Evolutionary conservation across 1,140 invertebrate genomes (phyloP).

Genomic region (Physella acuta): DNA sequence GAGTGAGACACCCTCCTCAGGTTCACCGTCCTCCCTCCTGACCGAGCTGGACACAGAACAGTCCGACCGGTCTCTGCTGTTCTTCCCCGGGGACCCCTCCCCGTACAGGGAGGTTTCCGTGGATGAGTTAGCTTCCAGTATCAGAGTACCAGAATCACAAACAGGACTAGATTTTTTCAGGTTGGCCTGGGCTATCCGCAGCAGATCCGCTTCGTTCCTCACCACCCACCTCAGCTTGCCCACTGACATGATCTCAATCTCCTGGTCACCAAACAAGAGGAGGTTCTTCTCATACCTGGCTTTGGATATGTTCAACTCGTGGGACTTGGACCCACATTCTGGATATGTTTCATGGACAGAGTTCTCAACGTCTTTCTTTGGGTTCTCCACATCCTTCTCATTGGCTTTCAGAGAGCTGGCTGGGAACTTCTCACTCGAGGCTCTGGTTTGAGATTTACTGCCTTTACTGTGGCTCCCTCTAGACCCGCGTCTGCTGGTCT

Average conservation of each 20-base stretch:
- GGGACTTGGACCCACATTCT: not conserved
- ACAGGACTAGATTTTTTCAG: constrained; percentile 14
- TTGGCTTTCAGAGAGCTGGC: not conserved
- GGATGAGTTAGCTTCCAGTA: constrained; percentile 23
- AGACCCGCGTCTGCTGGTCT: not conserved
- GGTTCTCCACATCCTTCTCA: constrained; percentile 17
- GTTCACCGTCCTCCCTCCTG: constrained; percentile 9
- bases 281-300: constrained; percentile 48
- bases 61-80: constrained; percentile 7
- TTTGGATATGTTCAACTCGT: constrained; percentile 17
- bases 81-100: not conserved
- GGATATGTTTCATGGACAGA: not conserved
- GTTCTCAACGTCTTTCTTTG: constrained; percentile 8
- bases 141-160: constrained; percentile 19
- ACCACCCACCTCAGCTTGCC: constrained; percentile 54
- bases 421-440: not conserved
- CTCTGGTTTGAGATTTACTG: not conserved
- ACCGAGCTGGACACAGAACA: constrained; percentile 23
- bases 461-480: not conserved
- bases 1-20: not conserved
- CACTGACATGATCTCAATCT: constrained; percentile 54
- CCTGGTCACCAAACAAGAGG: constrained; percentile 49
- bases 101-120: not conserved
- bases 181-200: constrained; percentile 24
- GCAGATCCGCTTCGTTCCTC: constrained; percentile 48